A percentile compares a stretch with the other conserved stretches of the same genome.
phyloP scores from a whole-genome alignment of 2,113 vertebrate species.

The Indri indri region DNA sequence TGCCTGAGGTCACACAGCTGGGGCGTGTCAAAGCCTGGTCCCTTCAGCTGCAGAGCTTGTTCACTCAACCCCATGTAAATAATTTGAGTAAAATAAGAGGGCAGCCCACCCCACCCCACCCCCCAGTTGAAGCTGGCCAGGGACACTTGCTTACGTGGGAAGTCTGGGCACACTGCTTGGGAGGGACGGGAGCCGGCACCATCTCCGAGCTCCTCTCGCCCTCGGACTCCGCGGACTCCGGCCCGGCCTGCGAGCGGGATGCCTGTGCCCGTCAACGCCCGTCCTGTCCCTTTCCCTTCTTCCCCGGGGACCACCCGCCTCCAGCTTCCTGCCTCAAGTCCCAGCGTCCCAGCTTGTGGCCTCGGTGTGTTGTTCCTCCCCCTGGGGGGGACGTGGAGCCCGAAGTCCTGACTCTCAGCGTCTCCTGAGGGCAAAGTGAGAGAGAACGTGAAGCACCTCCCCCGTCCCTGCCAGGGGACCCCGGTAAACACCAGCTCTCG shows the following conservation, averaged over 20 bases:
- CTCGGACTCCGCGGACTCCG: not conserved
- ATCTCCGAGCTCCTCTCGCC: not conserved
- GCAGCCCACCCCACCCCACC: too few relatives aligned
- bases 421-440: accelerated
- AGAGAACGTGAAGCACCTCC: accelerated
- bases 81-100: not conserved
- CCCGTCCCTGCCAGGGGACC: not conserved
- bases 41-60: not conserved
- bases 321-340: not conserved
- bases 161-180: too few relatives aligned
- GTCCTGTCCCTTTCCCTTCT: accelerated
- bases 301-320: not conserved
- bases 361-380: too few relatives aligned
- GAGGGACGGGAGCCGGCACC: not conserved
- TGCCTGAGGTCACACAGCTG: not conserved
- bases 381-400: not conserved
- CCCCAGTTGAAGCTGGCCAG: not conserved
- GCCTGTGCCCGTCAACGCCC: accelerated
- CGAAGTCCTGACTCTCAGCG: not conserved
- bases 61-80: not conserved
- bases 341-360: not conserved
- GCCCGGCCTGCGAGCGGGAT: not conserved
- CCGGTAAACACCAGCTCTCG: accelerated
- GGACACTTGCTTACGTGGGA: not conserved
- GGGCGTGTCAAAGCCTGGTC: not conserved